Conservation (phyloP, 2,888 invertebrate genomes). For the Aquatica leii region DNA sequence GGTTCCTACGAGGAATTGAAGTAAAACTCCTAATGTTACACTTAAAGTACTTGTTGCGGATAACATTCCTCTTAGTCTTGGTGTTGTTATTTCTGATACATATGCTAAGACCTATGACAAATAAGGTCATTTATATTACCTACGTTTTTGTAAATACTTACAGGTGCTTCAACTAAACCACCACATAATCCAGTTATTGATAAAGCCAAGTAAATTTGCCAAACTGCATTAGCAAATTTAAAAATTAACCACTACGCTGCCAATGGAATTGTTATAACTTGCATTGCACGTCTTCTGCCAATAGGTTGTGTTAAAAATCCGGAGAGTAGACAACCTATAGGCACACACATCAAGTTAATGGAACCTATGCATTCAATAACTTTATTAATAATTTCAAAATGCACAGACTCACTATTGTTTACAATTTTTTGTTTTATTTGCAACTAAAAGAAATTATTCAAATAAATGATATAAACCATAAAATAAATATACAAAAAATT, state of each 20-base stretch:
- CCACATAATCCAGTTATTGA: slow-evolving; percentile 78
- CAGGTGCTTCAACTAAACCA: slow-evolving; percentile 82
- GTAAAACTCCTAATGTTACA: slow-evolving; percentile 78
- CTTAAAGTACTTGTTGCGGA: slow-evolving; percentile 79
- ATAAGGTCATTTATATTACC: not conserved
- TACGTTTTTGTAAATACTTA: slow-evolving; percentile 58
- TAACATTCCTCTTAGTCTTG: slow-evolving; percentile 77
- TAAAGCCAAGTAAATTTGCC: slow-evolving; percentile 74
- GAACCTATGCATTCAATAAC: too few relatives aligned
- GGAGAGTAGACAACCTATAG: slow-evolving; percentile 78
- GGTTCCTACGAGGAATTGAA: slow-evolving; percentile 79
- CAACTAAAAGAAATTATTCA: too few relatives aligned
- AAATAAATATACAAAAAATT: too few relatives aligned
- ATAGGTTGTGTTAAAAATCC: slow-evolving; percentile 75
- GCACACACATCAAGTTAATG: slow-evolving; percentile 80
- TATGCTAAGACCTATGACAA: slow-evolving; percentile 76
- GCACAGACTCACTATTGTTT: too few relatives aligned
- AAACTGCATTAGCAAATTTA: slow-evolving; percentile 68
- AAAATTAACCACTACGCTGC: slow-evolving; percentile 78
- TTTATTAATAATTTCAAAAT: too few relatives aligned
- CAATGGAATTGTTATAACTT: slow-evolving; percentile 77
- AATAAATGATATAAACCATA: too few relatives aligned
- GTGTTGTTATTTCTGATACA: slow-evolving; percentile 84
- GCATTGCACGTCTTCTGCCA: slow-evolving; percentile 80
- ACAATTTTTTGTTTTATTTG: too few relatives aligned